These are phyloP conservation scores for Cryptosula pallasiana DNA, from an alignment of 2,888 invertebrate genomes.

Conservation along the genomic window DNA sequence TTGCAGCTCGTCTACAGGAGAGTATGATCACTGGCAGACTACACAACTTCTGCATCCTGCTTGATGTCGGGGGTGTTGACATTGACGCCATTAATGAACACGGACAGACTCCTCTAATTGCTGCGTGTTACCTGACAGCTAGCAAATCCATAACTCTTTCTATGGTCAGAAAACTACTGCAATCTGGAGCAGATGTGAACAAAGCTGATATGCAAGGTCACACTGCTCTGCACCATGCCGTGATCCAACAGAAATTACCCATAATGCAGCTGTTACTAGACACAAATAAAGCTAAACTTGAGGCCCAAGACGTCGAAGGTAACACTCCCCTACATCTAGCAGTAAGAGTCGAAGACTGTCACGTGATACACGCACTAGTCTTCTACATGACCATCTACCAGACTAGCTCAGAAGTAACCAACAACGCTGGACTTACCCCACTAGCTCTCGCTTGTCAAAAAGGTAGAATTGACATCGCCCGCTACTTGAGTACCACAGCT, in stretches of 20 bases:
- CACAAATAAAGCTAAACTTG: background rate
- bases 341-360: background rate
- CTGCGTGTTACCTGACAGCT: background rate
- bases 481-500: background rate
- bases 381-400: background rate
- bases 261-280: constrained; percentile 4
- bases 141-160: background rate
- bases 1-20: constrained; percentile 11
- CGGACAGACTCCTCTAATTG: constrained; percentile 16
- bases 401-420: background rate
- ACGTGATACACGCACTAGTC: background rate
- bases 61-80: constrained; percentile 12
- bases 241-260: background rate
- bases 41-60: constrained; percentile 3
- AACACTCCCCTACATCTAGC: constrained; percentile 19
- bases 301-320: background rate
- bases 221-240: background rate
- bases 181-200: background rate
- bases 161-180: constrained; percentile 19
- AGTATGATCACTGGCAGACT: background rate
- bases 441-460: background rate
- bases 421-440: background rate
- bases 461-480: constrained; percentile 5
- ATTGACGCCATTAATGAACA: background rate
- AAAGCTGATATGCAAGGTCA: background rate